Base-by-base conservation (phyloP, 1,140 invertebrate species). In the Eupristina koningsbergeri region DNA sequence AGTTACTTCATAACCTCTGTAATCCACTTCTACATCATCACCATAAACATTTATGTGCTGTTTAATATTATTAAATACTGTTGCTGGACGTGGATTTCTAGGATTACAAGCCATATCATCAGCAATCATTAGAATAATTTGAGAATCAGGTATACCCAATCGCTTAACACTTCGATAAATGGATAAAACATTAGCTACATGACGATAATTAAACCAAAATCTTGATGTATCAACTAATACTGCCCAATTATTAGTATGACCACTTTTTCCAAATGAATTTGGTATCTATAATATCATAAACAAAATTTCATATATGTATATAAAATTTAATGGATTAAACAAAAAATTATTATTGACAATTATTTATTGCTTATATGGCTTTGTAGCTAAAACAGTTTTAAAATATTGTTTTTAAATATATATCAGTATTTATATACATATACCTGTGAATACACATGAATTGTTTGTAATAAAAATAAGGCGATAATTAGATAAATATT, bases 31-130 rank as follows among this genome's bases (percentile, higher is more conserved):
- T 22, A 99, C 98, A 94, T 99, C 99, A 93, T 99, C 98, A 69
- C 98, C 98, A 92, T 99, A 99, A 1, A 99, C 98, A 93, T 99
- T 99, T 64, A 99, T 99, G 89, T 99, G 97, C 90, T 99, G 97
- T 92, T 99, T 97, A 74, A 97, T 97, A 93, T 99, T 99, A 89
- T 99, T 99, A 89, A 98, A 99, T 11, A 99, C 98, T 7, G 98
- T 98, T 0, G 97, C 99, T n/a, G 99, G 98, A 39, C 97, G 94
- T 8, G 99, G 98, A 93, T 99, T 99, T 85, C 99, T 93, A 0
- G 98, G 95, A 94, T 99, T 99, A 89, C 99, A 99, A 0, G 99
- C 98, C 98, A 99, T 99, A 89, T 99, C 99, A 93, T 99, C 99
- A 36, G 99, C 98, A 73, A 99, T 95, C 98, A 99, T 99, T 58